These are phyloP conservation scores for Adelosebastes latens DNA, from an alignment of 2,797 vertebrate species.

Conservation along the genomic window DNA sequence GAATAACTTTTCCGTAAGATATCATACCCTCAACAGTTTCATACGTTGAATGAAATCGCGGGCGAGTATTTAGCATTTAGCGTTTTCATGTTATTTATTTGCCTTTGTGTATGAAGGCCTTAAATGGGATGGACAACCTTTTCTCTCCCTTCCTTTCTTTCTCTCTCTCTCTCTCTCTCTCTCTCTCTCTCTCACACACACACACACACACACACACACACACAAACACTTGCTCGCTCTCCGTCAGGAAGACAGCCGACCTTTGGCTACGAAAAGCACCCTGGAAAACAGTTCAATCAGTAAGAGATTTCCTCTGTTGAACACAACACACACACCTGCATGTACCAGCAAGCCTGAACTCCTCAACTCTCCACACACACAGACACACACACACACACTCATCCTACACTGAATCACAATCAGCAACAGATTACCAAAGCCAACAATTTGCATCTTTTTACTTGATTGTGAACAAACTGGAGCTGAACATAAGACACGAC, in stretches of 20 bases:
- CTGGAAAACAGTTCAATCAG: slow-evolving; percentile 65
- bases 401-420: slow-evolving; percentile 4
- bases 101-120: not conserved
- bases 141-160: not conserved
- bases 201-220: not conserved
- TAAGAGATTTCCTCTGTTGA: slow-evolving; percentile 50
- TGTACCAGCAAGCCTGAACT: slow-evolving; percentile 45
- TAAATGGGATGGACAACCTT: not conserved
- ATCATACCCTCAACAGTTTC: too few relatives aligned
- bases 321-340: slow-evolving; percentile 38
- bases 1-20: too few relatives aligned
- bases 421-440: not conserved
- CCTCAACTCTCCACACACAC: slow-evolving; percentile 18
- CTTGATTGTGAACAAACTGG: slow-evolving; percentile 19
- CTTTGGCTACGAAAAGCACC: slow-evolving; percentile 32
- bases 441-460: slow-evolving; percentile 3
- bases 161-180: not conserved
- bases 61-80: not conserved
- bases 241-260: slow-evolving; percentile 24
- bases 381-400: slow-evolving; percentile 2
- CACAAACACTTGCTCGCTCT: not conserved
- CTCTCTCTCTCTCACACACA: not conserved
- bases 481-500: slow-evolving; percentile 11
- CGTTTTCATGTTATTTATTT: not conserved
- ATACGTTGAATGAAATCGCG: too few relatives aligned